Percentiles rank a stretch among this genome's conserved stretches.
Conservation (phyloP, 2,797 vertebrate genomes). For the Xiphorhynchus erythropygius region DNA sequence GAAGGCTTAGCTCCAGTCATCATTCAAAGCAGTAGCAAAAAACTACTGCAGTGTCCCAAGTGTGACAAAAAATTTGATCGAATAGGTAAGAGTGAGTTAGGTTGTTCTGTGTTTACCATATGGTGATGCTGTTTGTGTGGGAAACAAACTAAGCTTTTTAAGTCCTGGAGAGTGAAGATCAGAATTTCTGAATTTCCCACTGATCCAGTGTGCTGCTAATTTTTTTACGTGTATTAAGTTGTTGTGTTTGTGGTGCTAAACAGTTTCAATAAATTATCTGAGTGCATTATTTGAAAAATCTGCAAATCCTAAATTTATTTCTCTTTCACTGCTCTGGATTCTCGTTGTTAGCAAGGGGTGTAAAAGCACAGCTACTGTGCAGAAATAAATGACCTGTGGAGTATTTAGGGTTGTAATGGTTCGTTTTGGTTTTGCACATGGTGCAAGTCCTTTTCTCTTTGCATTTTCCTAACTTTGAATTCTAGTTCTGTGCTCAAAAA, state of each 20-base stretch:
- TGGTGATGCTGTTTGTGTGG: not conserved
- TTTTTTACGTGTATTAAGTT: not conserved
- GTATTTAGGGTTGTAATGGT: not conserved
- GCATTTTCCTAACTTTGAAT: not conserved
- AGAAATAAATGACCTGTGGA: not conserved
- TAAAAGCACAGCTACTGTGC: not conserved
- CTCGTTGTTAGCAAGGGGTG: not conserved
- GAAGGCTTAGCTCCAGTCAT: conserved; percentile 89
- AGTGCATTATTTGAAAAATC: not conserved
- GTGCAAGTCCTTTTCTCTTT: not conserved
- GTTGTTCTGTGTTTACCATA: not conserved
- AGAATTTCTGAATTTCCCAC: not conserved
- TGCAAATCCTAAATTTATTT: not conserved
- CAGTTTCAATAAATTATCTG: not conserved
- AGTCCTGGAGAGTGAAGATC: not conserved
- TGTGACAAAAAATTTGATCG: conserved; percentile 97
- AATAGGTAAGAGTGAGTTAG: conserved; percentile 83
- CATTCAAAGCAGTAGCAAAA: conserved; percentile 87
- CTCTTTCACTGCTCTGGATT: not conserved
- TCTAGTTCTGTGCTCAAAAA: not conserved
- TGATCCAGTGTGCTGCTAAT: not conserved
- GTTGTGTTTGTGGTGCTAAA: not conserved
- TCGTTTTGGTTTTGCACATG: not conserved
- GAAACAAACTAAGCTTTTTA: not conserved
- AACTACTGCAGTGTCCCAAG: conserved; percentile 91